Conservation (phyloP, 2,113 vertebrate genomes). For the Montifringilla adamsi region DNA sequence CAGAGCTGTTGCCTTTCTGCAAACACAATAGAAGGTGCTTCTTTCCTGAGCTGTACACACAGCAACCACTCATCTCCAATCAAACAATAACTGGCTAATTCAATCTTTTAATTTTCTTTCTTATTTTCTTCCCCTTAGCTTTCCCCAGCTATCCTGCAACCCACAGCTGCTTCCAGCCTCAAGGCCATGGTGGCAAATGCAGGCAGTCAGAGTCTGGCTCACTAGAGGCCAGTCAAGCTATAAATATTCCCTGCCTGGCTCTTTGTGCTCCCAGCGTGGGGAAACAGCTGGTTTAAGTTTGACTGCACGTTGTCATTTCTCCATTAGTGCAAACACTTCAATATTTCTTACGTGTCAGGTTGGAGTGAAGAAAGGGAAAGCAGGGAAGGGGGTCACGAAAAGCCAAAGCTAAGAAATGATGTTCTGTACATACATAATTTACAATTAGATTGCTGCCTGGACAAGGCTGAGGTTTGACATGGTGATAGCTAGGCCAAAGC, state of each 20-base stretch:
- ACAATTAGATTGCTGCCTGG: conserved; percentile 31
- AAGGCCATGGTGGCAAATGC: conserved; percentile 2
- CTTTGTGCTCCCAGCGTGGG: conserved; percentile 5
- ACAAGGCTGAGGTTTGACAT: conserved; percentile 13
- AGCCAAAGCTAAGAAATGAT: conserved; percentile 48
- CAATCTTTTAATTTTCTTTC: background rate
- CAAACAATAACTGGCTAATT: background rate
- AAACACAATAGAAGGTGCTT: background rate
- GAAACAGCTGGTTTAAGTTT: conserved; percentile 73
- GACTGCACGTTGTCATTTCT: conserved; percentile 62
- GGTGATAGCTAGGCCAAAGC: conserved; percentile 31
- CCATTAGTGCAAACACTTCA: conserved; percentile 47
- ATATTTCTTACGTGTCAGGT: conserved; percentile 52
- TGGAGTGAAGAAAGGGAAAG: conserved; percentile 64
- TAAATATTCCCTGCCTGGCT: conserved; percentile 55
- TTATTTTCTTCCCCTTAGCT: background rate
- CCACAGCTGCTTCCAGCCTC: background rate
- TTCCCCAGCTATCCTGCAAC: background rate
- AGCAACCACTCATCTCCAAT: background rate
- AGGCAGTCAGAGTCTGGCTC: conserved; percentile 15
- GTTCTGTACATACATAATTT: conserved; percentile 29
- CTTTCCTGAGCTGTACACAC: background rate
- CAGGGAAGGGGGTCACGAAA: conserved; percentile 43
- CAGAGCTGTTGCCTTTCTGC: background rate
- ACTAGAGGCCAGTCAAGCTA: conserved; percentile 54